These are phyloP conservation scores for Otolemur garnettii DNA, from an alignment of 2,113 vertebrate genomes.

Conservation along the genomic window DNA sequence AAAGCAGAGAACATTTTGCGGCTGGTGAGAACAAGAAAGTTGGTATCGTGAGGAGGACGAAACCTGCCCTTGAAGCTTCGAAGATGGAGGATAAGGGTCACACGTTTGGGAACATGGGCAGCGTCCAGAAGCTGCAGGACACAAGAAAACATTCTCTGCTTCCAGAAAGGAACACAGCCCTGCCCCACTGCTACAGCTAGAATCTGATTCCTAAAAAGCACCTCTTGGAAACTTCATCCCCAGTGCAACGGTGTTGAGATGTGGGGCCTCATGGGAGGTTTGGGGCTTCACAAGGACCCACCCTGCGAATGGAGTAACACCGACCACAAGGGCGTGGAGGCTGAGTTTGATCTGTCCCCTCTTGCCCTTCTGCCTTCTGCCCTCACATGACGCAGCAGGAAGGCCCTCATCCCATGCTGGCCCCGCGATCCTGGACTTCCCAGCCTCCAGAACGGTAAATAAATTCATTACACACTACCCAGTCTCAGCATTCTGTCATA, in stretches of 20 bases:
- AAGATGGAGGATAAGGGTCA: background rate
- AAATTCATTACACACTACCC: background rate
- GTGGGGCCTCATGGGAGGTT: background rate
- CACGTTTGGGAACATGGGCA: background rate
- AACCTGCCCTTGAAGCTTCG: background rate
- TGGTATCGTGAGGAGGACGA: accelerated
- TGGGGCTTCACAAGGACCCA: background rate
- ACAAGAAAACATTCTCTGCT: background rate
- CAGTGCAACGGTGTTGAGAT: background rate
- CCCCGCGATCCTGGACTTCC: background rate
- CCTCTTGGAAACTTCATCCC: background rate
- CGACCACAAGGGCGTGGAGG: background rate
- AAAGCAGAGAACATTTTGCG: background rate
- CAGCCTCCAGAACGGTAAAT: background rate
- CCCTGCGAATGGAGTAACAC: background rate
- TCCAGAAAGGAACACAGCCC: background rate
- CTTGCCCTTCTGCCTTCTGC: background rate
- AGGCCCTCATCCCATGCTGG: background rate
- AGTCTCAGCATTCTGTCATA: background rate
- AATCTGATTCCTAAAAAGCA: background rate
- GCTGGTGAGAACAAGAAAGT: background rate
- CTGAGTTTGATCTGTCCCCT: background rate
- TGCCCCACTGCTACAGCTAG: background rate
- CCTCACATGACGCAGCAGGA: background rate
- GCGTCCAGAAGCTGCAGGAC: background rate